These are phyloP conservation scores for Lytechinus pictus DNA, from an alignment of 35 echinoderm and acorn worm species.

Conservation along the genomic window DNA sequence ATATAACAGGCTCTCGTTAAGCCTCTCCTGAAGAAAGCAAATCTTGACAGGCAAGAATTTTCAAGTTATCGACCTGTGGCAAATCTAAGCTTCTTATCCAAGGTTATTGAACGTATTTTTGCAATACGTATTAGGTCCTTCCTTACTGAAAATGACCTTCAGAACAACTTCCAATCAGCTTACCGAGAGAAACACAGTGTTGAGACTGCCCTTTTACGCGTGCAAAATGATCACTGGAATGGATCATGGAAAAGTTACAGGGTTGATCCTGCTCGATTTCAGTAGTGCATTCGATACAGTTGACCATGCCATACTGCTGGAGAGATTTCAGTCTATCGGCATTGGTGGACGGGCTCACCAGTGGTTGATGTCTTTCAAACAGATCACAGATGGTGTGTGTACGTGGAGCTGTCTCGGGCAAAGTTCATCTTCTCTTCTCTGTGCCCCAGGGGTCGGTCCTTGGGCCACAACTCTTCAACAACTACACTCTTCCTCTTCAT, in stretches of 20 bases:
- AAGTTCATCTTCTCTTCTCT: slow-evolving; percentile 52
- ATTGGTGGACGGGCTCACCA: slow-evolving; percentile 55
- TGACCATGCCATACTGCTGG: slow-evolving; percentile 69
- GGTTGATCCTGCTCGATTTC: slow-evolving; percentile 71
- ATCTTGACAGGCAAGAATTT: slow-evolving; percentile 67
- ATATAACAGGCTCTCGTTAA: slow-evolving; percentile 57
- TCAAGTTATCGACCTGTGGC: slow-evolving; percentile 78
- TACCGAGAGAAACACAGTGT: slow-evolving; percentile 73
- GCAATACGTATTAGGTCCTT: slow-evolving; percentile 49
- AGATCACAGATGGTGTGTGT: slow-evolving; percentile 62
- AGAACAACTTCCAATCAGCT: slow-evolving; percentile 75
- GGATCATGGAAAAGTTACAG: too few species aligned
- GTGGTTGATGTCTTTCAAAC: slow-evolving; percentile 71
- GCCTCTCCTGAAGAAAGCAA: slow-evolving; percentile 68
- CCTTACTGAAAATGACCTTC: slow-evolving; percentile 59
- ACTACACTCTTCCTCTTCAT: slow-evolving; percentile 56
- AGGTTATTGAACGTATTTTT: slow-evolving; percentile 67
- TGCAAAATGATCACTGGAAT: slow-evolving; percentile 75
- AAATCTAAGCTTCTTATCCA: slow-evolving; percentile 70
- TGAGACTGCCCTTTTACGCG: slow-evolving; percentile 83
- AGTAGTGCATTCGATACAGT: slow-evolving; percentile 78
- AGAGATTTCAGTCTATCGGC: slow-evolving; percentile 61
- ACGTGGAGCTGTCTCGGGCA: slow-evolving; percentile 42
- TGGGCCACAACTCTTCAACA: slow-evolving; percentile 57
- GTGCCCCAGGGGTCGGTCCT: slow-evolving; percentile 77